Conservation (phyloP, 2,797 vertebrate species). For the Galagoides demidoff region DNA sequence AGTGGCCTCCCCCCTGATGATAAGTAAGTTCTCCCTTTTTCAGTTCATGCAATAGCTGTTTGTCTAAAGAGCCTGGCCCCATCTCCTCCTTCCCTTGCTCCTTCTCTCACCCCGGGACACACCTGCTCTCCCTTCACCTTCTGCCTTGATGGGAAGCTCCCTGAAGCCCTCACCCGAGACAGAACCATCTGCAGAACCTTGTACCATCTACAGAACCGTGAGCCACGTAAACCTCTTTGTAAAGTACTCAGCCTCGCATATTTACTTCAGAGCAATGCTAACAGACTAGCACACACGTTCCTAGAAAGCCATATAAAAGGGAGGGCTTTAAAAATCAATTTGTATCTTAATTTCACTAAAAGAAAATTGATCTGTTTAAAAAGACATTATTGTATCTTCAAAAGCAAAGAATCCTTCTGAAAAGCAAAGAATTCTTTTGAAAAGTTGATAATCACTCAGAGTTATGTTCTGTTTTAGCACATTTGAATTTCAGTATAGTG, state of each 20-base stretch:
- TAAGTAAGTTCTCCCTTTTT: background rate
- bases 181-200: background rate
- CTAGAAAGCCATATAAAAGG: conserved; percentile 33
- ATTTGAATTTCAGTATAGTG: conserved; percentile 48
- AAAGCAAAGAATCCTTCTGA: conserved; percentile 35
- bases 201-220: background rate
- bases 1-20: background rate
- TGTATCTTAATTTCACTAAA: conserved; percentile 1
- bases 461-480: conserved; percentile 31
- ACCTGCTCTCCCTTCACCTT: background rate
- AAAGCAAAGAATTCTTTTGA: conserved; percentile 41
- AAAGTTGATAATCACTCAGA: conserved; percentile 24
- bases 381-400: background rate
- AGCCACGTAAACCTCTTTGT: background rate
- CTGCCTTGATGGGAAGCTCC: background rate
- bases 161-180: background rate
- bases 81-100: background rate
- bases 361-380: conserved; percentile 25
- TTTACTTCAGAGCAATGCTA: background rate
- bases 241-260: background rate
- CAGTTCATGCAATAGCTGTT: background rate
- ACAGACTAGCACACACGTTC: background rate
- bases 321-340: conserved; percentile 47
- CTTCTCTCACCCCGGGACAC: background rate
- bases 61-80: background rate